These are phyloP conservation scores for Menidia menidia DNA, from an alignment of 2,797 vertebrate genomes.

Conservation along the genomic window DNA sequence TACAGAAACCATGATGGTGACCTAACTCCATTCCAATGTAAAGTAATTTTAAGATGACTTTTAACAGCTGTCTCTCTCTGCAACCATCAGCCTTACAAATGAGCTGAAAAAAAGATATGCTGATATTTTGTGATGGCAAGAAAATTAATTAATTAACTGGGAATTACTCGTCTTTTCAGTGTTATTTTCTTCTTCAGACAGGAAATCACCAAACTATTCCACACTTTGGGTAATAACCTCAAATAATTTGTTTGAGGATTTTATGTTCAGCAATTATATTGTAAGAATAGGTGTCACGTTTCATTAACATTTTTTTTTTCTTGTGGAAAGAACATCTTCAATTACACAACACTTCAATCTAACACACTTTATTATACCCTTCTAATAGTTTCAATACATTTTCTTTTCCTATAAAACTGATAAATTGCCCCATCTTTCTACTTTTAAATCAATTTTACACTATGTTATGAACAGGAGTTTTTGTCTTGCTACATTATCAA, in stretches of 20 bases:
- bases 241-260: conserved; percentile 34
- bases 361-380: conserved; percentile 35
- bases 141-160: conserved; percentile 13
- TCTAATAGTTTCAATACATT: conserved; percentile 34
- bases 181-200: neutral
- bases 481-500: neutral
- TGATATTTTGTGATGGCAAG: neutral
- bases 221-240: conserved; percentile 25
- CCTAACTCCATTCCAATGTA: too few relatives aligned
- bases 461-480: conserved; percentile 13
- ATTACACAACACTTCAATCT: conserved; percentile 33
- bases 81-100: neutral
- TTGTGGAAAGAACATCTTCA: conserved; percentile 39
- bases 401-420: conserved; percentile 30
- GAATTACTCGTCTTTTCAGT: neutral
- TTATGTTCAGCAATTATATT: conserved; percentile 35
- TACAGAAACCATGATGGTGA: too few relatives aligned
- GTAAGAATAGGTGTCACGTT: conserved; percentile 43
- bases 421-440: conserved; percentile 20
- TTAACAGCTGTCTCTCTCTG: neutral
- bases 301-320: conserved; percentile 28
- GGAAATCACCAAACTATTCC: conserved; percentile 14
- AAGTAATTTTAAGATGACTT: too few relatives aligned
- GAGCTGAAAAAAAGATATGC: neutral
- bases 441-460: conserved; percentile 28